A percentile compares a stretch with the other conserved stretches of the same genome.
Evolutionary conservation across 2,113 vertebrate genomes (phyloP).

Genomic region (Ptilorrhoa leucosticta): DNA sequence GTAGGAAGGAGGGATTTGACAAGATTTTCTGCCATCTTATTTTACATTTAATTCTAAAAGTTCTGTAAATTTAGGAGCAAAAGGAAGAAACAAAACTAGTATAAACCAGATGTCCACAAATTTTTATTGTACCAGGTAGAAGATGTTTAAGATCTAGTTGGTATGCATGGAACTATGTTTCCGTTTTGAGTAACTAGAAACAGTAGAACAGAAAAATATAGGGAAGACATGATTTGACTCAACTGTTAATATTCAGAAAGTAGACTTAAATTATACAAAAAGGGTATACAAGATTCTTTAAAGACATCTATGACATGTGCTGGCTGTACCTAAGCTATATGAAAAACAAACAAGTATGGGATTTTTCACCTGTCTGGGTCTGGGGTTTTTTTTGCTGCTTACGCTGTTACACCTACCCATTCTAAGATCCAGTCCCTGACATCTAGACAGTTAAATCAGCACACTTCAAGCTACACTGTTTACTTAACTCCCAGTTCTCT

Average conservation of each 20-base stretch:
- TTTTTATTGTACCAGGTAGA: background rate
- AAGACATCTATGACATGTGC: background rate
- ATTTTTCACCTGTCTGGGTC: background rate
- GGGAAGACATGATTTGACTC: background rate
- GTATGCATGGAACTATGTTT: background rate
- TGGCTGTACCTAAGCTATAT: background rate
- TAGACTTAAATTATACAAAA: background rate
- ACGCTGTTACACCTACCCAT: background rate
- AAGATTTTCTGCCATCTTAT: constrained; percentile 2
- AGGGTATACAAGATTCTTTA: background rate
- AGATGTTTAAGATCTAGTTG: background rate
- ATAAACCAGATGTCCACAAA: background rate
- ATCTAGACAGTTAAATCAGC: background rate
- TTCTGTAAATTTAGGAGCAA: background rate
- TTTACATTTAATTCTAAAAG: constrained; percentile 19
- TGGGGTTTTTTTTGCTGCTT: fast-evolving
- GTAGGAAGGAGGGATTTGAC: background rate
- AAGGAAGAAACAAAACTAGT: constrained; percentile 3
- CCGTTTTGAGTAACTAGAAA: background rate
- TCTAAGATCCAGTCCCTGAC: background rate
- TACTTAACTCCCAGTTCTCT: background rate
- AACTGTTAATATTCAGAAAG: background rate
- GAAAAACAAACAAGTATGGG: background rate
- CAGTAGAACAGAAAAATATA: background rate
- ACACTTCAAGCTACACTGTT: background rate